A percentile compares a stretch with the other conserved stretches of the same genome.
Evolutionary conservation across 2,797 vertebrate genomes (phyloP).

Genomic region (Balearica regulorum): DNA sequence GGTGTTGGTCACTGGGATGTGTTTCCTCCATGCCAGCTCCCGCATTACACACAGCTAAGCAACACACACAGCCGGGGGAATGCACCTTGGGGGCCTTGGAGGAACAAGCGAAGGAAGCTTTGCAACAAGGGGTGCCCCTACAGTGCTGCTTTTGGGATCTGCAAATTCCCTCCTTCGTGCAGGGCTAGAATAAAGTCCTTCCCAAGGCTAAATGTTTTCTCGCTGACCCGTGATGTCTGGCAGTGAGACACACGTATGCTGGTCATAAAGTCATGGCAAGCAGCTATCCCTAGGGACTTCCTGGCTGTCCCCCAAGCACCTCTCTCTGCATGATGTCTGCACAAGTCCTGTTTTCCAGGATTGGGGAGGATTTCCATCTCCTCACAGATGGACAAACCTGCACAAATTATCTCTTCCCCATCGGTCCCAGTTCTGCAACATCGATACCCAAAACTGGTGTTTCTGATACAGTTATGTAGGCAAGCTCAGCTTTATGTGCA

Average conservation of each 20-base stretch:
- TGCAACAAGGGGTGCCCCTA: neutral
- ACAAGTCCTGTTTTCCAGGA: neutral
- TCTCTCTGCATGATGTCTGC: neutral
- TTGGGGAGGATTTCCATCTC: neutral
- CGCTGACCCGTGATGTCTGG: accelerated
- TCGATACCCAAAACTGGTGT: neutral
- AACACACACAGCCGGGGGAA: accelerated
- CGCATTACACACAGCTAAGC: accelerated
- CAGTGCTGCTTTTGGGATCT: neutral
- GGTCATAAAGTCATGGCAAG: neutral
- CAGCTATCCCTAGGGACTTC: neutral
- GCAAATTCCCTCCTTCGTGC: neutral
- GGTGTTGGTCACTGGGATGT: accelerated
- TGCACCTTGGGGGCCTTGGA: neutral
- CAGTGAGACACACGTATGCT: neutral
- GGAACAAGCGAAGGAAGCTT: neutral
- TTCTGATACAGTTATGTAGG: neutral
- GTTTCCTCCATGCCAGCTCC: neutral
- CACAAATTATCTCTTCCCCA: neutral
- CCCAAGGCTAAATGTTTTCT: neutral
- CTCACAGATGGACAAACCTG: neutral
- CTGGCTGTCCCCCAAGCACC: neutral
- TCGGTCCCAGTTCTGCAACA: accelerated
- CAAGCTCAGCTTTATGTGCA: neutral
- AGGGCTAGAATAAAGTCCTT: neutral